phyloP scores from a whole-genome alignment of 2,797 vertebrate species.

The Amniataba percoides region DNA sequence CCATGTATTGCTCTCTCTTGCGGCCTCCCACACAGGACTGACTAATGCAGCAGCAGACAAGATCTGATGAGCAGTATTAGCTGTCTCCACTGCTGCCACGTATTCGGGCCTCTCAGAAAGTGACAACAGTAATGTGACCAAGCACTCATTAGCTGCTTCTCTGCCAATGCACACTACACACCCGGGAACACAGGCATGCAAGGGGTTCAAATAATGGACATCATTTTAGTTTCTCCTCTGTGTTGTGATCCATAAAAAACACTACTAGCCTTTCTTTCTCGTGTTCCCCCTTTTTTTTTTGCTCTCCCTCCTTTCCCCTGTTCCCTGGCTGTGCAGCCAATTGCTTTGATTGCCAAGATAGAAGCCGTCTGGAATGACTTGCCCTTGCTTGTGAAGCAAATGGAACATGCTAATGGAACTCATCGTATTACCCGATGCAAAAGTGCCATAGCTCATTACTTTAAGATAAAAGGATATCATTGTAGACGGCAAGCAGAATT shows the following conservation, averaged over 20 bases:
- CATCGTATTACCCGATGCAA: conserved; percentile 98
- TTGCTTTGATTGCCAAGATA: conserved; percentile 98
- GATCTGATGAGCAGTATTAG: conserved; percentile 57
- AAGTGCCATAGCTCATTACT: conserved; percentile 99
- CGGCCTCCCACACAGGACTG: conserved; percentile 49
- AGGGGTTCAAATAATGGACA: conserved; percentile 91
- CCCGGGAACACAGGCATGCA: conserved; percentile 65
- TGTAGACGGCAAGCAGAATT: conserved; percentile 99
- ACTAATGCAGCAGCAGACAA: conserved; percentile 52
- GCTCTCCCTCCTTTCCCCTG: conserved; percentile 67
- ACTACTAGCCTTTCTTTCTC: conserved; percentile 78
- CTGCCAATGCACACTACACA: conserved; percentile 36
- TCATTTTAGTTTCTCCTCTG: conserved; percentile 83
- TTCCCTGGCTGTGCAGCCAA: conserved; percentile 93
- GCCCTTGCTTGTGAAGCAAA: conserved; percentile 99
- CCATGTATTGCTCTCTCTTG: conserved; percentile 23
- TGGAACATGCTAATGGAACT: conserved; percentile 99
- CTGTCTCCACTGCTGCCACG: conserved; percentile 42
- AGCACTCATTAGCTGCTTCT: conserved; percentile 66
- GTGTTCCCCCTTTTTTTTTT: conserved; percentile 72
- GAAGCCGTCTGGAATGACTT: conserved; percentile 95
- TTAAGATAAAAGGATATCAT: conserved; percentile 99
- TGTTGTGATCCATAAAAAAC: conserved; percentile 94
- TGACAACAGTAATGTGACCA: conserved; percentile 55
- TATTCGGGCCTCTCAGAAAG: conserved; percentile 60